Evolutionary conservation across 2,113 vertebrate species (phyloP).

Genomic region (Channa maculata): DNA sequence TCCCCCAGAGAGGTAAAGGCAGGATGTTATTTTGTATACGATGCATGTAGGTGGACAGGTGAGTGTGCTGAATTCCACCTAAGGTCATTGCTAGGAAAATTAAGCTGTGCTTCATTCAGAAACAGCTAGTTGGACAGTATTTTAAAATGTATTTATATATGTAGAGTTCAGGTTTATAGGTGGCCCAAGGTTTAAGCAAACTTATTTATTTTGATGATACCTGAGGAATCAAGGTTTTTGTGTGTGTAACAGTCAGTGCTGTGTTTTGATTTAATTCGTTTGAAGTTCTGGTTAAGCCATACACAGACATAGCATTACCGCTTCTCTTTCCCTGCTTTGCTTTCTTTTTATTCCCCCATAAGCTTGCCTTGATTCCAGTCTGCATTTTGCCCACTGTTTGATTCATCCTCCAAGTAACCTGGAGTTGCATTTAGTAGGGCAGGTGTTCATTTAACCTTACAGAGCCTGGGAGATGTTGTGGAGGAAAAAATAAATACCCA

Average conservation of each 20-base stretch:
- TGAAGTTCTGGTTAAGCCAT: neutral
- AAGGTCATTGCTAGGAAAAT: neutral
- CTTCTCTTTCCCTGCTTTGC: neutral
- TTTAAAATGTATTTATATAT: too few relatives aligned
- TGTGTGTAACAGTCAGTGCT: too few relatives aligned
- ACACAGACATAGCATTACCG: neutral
- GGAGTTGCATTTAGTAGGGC: neutral
- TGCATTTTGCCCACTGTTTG: slow-evolving; percentile 2
- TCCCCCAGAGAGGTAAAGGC: slow-evolving; percentile 89
- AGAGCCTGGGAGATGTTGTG: slow-evolving; percentile 7
- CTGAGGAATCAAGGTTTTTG: too few relatives aligned
- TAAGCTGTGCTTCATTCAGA: too few relatives aligned
- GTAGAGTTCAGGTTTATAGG: too few relatives aligned
- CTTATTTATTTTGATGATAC: too few relatives aligned
- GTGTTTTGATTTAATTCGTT: too few relatives aligned
- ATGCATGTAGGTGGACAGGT: neutral
- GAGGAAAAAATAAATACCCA: neutral
- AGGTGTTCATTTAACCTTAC: neutral
- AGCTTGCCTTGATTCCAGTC: neutral
- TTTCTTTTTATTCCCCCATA: neutral
- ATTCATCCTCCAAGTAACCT: neutral
- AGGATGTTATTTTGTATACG: neutral
- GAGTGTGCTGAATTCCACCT: neutral
- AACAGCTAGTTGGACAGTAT: too few relatives aligned
- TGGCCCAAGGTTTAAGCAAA: too few relatives aligned